Base-by-base conservation (phyloP, 2,888 invertebrate genomes). In the Physocephala rufipes region DNA sequence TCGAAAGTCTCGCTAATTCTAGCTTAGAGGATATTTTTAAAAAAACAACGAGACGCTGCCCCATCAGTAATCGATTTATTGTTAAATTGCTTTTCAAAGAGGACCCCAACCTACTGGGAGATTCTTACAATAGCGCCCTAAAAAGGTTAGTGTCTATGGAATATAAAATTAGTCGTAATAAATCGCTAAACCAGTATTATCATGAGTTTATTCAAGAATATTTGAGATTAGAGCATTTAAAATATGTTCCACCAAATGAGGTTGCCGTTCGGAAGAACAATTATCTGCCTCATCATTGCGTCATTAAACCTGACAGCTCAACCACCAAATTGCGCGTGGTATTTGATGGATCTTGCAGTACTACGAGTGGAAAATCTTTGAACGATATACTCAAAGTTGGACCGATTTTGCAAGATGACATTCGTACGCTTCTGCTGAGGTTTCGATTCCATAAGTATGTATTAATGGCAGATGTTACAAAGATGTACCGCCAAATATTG, bases 381-480 rank as follows among this genome's bases (percentile, higher is more conserved):
- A 71, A 71, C 15, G 68, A 71, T 28, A 45, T 28, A 13, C 64
- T 71, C 28, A 12, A 73, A 67, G 73, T 71, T 26, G 74, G 75
- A 5, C 74, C 58, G 28, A 58, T 28, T 28, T 28, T 58, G 28
- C 58, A 55, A 21, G 53, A 30, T 16, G 72, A 74, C 9, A 47
- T 47, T 47, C 47, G 47, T 1, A 36, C 62, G n/a, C 30, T 62
- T n/a, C 19, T 62, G n/a, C 21, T 21, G 26, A 36, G 62, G 19
- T 62, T 62, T 16, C 9, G 62, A 62, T n/a, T n/a, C n/a, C n/a
- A n/a, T n/a, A n/a, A n/a, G n/a, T n/a, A n/a, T n/a, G n/a, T n/a
- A n/a, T n/a, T 62, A 28, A 62, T 62, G 62, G 62, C 62, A 5
- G 62, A 62, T n/a, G 43, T 62, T 21, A 62, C 43, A 36, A 62